Conservation (phyloP, 2,888 invertebrate genomes). For the Macrophya alboannulata region DNA sequence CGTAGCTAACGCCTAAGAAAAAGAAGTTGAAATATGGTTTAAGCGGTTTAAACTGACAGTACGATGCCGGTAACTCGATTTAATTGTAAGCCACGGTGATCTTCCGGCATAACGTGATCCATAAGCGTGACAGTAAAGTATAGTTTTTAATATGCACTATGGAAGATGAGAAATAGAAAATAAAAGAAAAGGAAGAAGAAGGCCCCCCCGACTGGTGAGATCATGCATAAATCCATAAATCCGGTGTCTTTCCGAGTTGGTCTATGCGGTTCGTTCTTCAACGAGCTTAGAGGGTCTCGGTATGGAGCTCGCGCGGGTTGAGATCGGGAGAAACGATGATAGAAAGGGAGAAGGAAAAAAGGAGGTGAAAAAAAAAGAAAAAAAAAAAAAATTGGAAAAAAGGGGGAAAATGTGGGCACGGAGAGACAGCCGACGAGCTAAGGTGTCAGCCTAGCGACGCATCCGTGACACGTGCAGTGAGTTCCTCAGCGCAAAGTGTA, state of each 20-base stretch:
- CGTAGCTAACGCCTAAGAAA: neutral
- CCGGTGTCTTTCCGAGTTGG: conserved; percentile 44
- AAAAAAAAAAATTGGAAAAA: neutral
- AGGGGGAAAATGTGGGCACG: conserved; percentile 8
- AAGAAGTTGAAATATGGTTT: neutral
- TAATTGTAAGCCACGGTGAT: conserved; percentile 31
- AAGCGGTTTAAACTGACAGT: neutral
- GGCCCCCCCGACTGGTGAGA: neutral
- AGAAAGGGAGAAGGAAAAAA: neutral
- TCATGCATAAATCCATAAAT: conserved; percentile 47
- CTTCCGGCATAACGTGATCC: conserved; percentile 30
- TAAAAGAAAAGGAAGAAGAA: neutral
- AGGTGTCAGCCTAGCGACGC: conserved; percentile 59
- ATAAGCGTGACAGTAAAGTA: conserved; percentile 38
- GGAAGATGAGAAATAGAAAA: neutral
- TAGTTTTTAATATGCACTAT: conserved; percentile 45
- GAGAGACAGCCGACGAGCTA: conserved; percentile 37
- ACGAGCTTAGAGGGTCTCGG: conserved; percentile 30
- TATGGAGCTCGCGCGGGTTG: conserved; percentile 13
- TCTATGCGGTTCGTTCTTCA: conserved; percentile 19
- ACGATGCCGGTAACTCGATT: neutral
- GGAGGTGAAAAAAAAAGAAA: neutral
- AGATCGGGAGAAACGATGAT: conserved; percentile 34
- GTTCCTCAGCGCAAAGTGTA: conserved; percentile 12
- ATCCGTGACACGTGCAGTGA: conserved; percentile 60